Evolutionary conservation across 2,797 vertebrate genomes (phyloP).

Genomic region (Allochrocebus solatus): DNA sequence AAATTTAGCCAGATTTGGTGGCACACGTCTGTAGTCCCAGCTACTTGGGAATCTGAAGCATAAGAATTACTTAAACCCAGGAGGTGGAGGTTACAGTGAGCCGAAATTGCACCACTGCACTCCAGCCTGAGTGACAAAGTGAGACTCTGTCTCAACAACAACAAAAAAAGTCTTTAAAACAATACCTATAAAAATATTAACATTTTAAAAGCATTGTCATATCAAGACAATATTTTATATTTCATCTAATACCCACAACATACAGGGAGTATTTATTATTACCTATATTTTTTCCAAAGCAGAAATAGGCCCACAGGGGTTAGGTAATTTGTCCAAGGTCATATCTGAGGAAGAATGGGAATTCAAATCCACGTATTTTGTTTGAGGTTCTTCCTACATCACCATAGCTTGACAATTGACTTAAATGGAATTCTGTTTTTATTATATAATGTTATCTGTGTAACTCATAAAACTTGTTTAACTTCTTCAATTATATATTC

Average conservation of each 20-base stretch:
- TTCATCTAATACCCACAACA: neutral
- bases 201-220: constrained; percentile 16
- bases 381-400: neutral
- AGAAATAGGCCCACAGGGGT: neutral
- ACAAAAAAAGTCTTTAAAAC: neutral
- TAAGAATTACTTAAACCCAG: neutral
- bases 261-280: neutral
- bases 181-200: neutral
- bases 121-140: neutral
- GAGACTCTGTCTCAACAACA: neutral
- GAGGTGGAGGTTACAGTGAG: neutral
- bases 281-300: neutral
- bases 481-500: neutral
- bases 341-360: neutral
- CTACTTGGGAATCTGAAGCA: neutral
- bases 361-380: neutral
- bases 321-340: constrained; percentile 17
- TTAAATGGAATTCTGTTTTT: neutral
- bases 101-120: neutral
- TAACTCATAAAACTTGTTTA: neutral
- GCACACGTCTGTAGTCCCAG: neutral
- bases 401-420: neutral
- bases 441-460: neutral
- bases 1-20: neutral
- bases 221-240: neutral